Evolutionary conservation across 2,113 vertebrate genomes (phyloP).

Genomic region (Clarias macrocephalus): DNA sequence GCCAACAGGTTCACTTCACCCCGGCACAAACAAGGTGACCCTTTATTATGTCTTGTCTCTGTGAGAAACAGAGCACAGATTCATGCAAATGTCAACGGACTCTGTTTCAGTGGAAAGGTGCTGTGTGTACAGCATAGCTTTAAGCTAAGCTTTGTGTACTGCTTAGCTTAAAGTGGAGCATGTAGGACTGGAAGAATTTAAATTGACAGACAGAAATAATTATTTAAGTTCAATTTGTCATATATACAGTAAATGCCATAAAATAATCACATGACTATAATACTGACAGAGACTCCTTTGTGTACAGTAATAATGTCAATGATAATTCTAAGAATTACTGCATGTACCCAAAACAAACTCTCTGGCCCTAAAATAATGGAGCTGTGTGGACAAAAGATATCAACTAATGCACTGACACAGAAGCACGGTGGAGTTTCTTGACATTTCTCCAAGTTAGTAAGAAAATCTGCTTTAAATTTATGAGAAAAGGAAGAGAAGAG

Average conservation of each 20-base stretch:
- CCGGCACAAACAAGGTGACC: slow-evolving; percentile 41
- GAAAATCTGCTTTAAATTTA: slow-evolving; percentile 55
- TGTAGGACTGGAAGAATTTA: not conserved
- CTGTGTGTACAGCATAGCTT: not conserved
- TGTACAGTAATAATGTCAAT: not conserved
- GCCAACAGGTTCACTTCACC: slow-evolving; percentile 47
- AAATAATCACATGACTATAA: not conserved
- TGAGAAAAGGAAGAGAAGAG: slow-evolving; percentile 6
- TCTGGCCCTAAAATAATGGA: not conserved
- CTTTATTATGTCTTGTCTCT: slow-evolving; percentile 37
- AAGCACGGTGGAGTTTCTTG: not conserved
- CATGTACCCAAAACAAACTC: not conserved
- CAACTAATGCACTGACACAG: not conserved
- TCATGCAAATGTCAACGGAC: slow-evolving; percentile 60
- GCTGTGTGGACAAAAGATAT: slow-evolving; percentile 4
- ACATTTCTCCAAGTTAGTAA: slow-evolving; percentile 1
- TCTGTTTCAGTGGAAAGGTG: not conserved
- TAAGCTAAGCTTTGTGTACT: not conserved
- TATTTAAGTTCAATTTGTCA: too few species aligned
- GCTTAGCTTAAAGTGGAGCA: not conserved
- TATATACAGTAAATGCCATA: not conserved
- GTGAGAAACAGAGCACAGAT: slow-evolving; percentile 22
- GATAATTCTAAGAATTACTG: not conserved
- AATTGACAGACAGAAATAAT: not conserved
- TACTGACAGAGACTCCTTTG: not conserved